phyloP scores from a whole-genome alignment of 2,113 vertebrate genomes.

The Equus przewalskii region DNA sequence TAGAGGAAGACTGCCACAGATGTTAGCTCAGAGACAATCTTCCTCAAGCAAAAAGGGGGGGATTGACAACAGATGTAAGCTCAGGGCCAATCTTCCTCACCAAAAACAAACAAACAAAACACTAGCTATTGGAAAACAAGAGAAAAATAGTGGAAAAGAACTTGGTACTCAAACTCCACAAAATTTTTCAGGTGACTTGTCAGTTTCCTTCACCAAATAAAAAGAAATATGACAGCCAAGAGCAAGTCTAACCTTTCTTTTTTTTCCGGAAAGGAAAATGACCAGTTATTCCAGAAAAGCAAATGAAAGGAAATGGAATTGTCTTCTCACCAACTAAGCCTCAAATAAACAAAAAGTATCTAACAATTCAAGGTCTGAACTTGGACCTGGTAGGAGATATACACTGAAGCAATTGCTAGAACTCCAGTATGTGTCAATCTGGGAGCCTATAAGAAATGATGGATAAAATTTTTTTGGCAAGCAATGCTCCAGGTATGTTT shows the following conservation, averaged over 20 bases:
- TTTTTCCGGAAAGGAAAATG: constrained; percentile 40
- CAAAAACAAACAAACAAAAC: constrained; percentile 34
- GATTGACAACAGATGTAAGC: too few species aligned
- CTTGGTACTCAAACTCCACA: background rate
- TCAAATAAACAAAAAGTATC: constrained; percentile 54
- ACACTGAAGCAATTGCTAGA: background rate
- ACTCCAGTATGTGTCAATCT: background rate
- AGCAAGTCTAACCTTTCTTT: background rate
- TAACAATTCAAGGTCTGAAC: background rate
- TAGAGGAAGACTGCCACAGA: too few species aligned
- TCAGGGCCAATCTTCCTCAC: too few species aligned
- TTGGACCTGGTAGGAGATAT: background rate
- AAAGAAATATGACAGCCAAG: background rate
- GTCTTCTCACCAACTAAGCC: constrained; percentile 15
- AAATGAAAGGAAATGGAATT: constrained; percentile 61
- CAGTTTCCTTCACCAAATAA: constrained; percentile 3
- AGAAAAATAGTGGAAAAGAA: background rate
- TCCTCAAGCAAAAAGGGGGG: too few species aligned
- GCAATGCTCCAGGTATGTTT: background rate
- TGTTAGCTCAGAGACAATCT: too few species aligned
- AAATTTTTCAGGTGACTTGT: background rate
- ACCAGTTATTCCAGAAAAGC: constrained; percentile 8
- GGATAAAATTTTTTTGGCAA: background rate
- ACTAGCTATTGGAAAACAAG: constrained; percentile 9
- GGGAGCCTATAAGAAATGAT: background rate